These are phyloP conservation scores for Scalopus aquaticus DNA, from an alignment of 2,113 vertebrate genomes.

Conservation along the genomic window DNA sequence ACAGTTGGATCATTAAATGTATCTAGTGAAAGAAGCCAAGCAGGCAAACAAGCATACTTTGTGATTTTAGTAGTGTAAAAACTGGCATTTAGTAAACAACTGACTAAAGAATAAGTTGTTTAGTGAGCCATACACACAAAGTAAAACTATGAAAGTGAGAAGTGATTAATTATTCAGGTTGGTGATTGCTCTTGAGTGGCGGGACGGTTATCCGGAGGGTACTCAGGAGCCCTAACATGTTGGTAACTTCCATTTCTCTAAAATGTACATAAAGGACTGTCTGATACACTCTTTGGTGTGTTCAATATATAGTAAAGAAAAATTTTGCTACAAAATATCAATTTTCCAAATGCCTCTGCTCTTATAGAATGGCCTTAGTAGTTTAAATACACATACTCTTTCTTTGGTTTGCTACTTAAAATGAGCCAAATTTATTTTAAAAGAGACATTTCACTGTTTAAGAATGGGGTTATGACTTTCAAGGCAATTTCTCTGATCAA, in stretches of 20 bases:
- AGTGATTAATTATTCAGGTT: neutral
- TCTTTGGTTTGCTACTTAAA: slow-evolving; percentile 47
- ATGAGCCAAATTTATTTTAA: neutral
- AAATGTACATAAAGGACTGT: neutral
- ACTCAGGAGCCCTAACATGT: neutral
- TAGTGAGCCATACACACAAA: neutral
- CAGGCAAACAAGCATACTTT: neutral
- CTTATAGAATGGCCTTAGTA: neutral
- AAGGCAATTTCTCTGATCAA: slow-evolving; percentile 65
- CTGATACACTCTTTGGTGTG: neutral
- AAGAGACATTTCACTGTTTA: slow-evolving; percentile 37
- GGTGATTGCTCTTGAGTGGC: neutral
- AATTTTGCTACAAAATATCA: slow-evolving; percentile 39
- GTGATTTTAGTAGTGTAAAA: neutral
- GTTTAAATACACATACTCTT: neutral
- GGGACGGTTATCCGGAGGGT: neutral
- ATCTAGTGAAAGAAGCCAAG: neutral
- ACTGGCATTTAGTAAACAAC: no score
- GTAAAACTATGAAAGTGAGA: neutral
- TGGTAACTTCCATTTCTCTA: neutral
- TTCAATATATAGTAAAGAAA: neutral
- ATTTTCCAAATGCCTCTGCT: neutral
- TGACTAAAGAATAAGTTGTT: neutral
- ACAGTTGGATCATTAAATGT: neutral
- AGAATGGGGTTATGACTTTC: slow-evolving; percentile 61